Evolutionary conservation across 2,888 invertebrate species (phyloP).

Genomic region (Thecophora atra): DNA sequence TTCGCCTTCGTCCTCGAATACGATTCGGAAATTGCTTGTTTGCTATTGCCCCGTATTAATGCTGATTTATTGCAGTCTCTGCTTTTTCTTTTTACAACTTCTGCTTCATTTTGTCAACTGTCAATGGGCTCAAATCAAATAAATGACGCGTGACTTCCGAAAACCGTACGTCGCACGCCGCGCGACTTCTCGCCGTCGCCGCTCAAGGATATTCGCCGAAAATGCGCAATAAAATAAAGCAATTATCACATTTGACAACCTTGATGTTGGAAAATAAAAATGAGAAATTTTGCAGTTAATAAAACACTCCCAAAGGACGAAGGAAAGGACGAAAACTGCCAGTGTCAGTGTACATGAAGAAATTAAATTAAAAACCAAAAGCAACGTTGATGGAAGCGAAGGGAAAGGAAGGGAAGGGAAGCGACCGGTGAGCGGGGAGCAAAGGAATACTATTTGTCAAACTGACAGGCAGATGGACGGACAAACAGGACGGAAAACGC

Average conservation of each 20-base stretch:
- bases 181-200: slow-evolving; percentile 10
- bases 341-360: too few relatives aligned
- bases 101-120: background rate
- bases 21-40: background rate
- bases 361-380: too few relatives aligned
- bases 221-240: slow-evolving; percentile 18
- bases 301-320: background rate
- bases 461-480: slow-evolving; percentile 9
- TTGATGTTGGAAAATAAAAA: slow-evolving; percentile 6
- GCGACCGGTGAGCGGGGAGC: slow-evolving; percentile 20
- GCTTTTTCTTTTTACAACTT: background rate
- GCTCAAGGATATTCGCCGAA: slow-evolving; percentile 1
- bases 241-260: slow-evolving; percentile 8
- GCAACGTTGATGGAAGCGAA: too few relatives aligned
- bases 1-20: background rate
- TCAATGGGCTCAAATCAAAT: slow-evolving; percentile 14
- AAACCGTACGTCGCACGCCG: slow-evolving; percentile 21
- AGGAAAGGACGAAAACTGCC: background rate
- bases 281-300: slow-evolving; percentile 11
- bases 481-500: too few relatives aligned
- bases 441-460: slow-evolving; percentile 29
- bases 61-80: background rate
- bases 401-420: slow-evolving; percentile 27
- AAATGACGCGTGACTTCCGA: slow-evolving; percentile 30
- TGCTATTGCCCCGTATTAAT: background rate